Evolutionary conservation across 2,888 invertebrate genomes (phyloP).

Genomic region (Drosophila aldrichi): DNA sequence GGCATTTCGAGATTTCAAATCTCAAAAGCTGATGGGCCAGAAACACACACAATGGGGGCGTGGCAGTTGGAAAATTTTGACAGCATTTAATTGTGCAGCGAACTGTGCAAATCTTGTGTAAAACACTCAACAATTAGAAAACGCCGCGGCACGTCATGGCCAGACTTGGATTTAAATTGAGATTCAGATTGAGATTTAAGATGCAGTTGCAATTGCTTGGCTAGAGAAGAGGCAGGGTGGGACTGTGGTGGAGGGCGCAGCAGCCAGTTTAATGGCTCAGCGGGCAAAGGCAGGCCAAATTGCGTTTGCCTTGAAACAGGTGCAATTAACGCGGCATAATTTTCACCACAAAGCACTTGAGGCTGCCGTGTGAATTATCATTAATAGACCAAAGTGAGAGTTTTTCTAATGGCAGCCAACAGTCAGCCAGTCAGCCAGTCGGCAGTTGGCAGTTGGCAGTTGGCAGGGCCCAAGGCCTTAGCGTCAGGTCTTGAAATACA

Average conservation of each 20-base stretch:
- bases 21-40: conserved; percentile 42
- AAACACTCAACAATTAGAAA: conserved; percentile 60
- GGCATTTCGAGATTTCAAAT: conserved; percentile 56
- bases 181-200: conserved; percentile 13
- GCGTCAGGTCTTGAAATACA: conserved; percentile 20
- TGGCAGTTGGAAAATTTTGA: conserved; percentile 65
- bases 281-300: conserved; percentile 60
- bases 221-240: neutral
- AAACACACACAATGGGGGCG: conserved; percentile 13
- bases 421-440: conserved; percentile 3
- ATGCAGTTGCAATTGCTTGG: conserved; percentile 2
- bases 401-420: conserved; percentile 25
- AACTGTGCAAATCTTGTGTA: conserved; percentile 45
- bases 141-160: conserved; percentile 60
- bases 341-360: conserved; percentile 61
- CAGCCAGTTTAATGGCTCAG: conserved; percentile 61
- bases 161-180: conserved; percentile 40
- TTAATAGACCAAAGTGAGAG: conserved; percentile 76
- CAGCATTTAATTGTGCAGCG: conserved; percentile 78
- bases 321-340: conserved; percentile 74
- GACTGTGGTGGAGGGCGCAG: neutral
- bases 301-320: conserved; percentile 57
- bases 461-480: conserved; percentile 45
- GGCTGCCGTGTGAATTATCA: conserved; percentile 74
- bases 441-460: neutral